Evolutionary conservation across 2,113 vertebrate species (phyloP).

Genomic region (Candoia aspera): DNA sequence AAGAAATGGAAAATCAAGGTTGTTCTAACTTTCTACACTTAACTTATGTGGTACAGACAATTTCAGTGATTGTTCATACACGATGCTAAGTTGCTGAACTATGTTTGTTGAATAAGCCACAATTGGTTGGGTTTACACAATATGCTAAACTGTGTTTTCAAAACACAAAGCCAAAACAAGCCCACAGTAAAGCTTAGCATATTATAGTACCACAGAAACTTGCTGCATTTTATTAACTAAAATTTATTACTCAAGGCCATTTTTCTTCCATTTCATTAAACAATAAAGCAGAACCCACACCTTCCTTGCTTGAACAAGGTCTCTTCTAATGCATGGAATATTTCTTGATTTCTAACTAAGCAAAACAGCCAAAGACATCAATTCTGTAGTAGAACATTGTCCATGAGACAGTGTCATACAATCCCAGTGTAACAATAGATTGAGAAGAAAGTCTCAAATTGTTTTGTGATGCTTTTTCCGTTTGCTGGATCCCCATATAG

Average conservation of each 20-base stretch:
- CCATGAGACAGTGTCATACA: background rate
- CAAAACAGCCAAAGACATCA: background rate
- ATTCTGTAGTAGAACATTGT: background rate
- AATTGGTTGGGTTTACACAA: background rate
- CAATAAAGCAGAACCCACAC: background rate
- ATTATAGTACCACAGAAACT: background rate
- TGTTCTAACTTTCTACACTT: background rate
- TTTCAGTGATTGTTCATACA: background rate
- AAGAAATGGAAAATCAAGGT: background rate
- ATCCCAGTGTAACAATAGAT: background rate
- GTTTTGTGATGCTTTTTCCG: background rate
- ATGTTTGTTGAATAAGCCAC: too few relatives aligned
- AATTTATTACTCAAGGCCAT: background rate
- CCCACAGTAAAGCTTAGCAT: background rate
- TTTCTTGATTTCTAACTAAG: background rate
- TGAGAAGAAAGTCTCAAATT: background rate
- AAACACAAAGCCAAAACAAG: background rate
- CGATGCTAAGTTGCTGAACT: too few relatives aligned
- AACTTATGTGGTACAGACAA: too few relatives aligned
- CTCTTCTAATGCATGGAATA: background rate
- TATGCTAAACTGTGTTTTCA: background rate
- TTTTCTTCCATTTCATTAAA: background rate
- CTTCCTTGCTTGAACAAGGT: background rate
- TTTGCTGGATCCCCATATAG: background rate
- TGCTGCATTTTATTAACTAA: background rate